Evolutionary conservation across 2,888 invertebrate genomes (phyloP).

Genomic region (Campaea margaritaria): DNA sequence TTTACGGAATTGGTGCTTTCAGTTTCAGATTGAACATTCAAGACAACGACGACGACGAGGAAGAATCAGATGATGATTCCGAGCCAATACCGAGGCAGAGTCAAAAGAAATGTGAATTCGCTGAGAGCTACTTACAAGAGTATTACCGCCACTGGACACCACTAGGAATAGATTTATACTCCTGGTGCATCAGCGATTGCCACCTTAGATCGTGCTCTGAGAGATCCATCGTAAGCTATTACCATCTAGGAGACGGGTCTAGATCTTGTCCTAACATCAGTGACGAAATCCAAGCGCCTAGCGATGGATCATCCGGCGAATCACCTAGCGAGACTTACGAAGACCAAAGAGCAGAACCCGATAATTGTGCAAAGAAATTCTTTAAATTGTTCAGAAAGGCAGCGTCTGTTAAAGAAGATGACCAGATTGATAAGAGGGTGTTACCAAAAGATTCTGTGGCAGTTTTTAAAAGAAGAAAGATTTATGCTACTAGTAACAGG

Average conservation of each 20-base stretch:
- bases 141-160: constrained; percentile 66
- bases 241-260: constrained; percentile 53
- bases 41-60: constrained; percentile 55
- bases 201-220: constrained; percentile 57
- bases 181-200: constrained; percentile 63
- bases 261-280: constrained; percentile 69
- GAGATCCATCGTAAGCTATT: constrained; percentile 48
- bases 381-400: constrained; percentile 47
- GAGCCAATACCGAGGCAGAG: constrained; percentile 31
- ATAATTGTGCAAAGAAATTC: constrained; percentile 41
- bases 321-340: constrained; percentile 45
- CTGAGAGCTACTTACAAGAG: constrained; percentile 68
- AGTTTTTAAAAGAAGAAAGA: constrained; percentile 64
- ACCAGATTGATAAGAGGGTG: constrained; percentile 45
- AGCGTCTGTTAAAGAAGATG: constrained; percentile 38
- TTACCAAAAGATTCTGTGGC: constrained; percentile 72
- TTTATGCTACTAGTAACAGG: constrained; percentile 60
- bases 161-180: constrained; percentile 58
- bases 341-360: constrained; percentile 23
- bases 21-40: constrained; percentile 60
- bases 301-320: constrained; percentile 55
- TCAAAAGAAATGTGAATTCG: constrained; percentile 62
- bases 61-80: constrained; percentile 60
- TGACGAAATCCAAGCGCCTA: constrained; percentile 57
- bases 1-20: neutral